phyloP scores from a whole-genome alignment of 2,888 invertebrate species.

The Drosophila putrida region DNA sequence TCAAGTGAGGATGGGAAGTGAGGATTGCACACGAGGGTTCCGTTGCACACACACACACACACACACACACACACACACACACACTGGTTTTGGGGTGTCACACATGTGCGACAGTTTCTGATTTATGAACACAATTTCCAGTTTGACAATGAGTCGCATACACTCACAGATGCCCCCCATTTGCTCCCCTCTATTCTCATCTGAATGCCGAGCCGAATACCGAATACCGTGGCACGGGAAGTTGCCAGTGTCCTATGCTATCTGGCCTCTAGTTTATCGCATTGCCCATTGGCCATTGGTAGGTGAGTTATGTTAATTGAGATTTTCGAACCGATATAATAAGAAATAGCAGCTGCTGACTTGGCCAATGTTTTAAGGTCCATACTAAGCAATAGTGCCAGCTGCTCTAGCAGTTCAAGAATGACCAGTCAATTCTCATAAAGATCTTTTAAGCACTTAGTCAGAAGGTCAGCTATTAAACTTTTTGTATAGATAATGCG shows the following conservation, averaged over 20 bases:
- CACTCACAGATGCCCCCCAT: slow-evolving; percentile 29
- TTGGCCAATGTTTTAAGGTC: slow-evolving; percentile 23
- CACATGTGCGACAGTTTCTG: slow-evolving; percentile 78
- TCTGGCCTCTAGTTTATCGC: slow-evolving; percentile 67
- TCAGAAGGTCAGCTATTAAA: no score
- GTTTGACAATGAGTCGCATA: slow-evolving; percentile 69
- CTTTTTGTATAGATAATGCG: no score
- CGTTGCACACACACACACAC: slow-evolving; percentile 34
- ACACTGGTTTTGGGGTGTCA: slow-evolving; percentile 57
- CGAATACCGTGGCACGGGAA: slow-evolving; percentile 4
- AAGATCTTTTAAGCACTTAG: not conserved
- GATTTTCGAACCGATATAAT: slow-evolving; percentile 64
- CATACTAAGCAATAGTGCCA: not conserved
- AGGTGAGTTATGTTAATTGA: slow-evolving; percentile 76
- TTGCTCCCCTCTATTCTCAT: slow-evolving; percentile 1
- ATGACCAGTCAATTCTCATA: slow-evolving; percentile 6
- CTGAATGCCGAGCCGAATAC: slow-evolving; percentile 1
- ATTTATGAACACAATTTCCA: slow-evolving; percentile 80
- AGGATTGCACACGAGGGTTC: slow-evolving; percentile 2
- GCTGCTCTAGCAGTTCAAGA: not conserved
- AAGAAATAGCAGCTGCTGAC: slow-evolving; percentile 46
- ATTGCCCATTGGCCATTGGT: slow-evolving; percentile 47
- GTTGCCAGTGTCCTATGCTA: slow-evolving; percentile 21
- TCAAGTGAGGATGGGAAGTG: not conserved
- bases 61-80: slow-evolving; percentile 35